These are phyloP conservation scores for Rattus rattus DNA, from an alignment of 2,113 vertebrate species.

Conservation along the genomic window DNA sequence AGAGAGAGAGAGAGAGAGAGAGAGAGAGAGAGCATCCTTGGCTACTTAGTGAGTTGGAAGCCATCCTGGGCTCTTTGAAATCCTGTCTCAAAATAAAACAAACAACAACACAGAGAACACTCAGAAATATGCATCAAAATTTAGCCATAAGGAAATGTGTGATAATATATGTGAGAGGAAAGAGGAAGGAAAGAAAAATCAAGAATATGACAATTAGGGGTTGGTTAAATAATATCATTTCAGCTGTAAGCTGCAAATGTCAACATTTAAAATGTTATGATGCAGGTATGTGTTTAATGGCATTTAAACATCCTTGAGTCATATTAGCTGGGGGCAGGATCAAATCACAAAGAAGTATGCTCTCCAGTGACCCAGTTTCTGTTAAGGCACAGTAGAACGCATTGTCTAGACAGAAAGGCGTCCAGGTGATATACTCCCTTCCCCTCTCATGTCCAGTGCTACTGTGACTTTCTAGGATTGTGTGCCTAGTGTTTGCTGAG, in stretches of 20 bases:
- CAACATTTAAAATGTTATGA: not conserved
- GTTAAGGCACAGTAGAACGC: not conserved
- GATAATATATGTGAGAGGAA: not conserved
- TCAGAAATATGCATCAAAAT: not conserved
- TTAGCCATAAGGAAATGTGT: slow-evolving; percentile 20
- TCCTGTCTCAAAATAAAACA: not conserved
- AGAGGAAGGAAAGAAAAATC: not conserved
- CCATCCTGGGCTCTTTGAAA: not conserved
- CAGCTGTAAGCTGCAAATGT: not conserved
- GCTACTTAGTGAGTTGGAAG: not conserved
- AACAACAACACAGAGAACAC: not conserved
- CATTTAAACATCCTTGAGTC: not conserved
- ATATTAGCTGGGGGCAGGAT: not conserved
- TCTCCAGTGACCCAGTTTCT: not conserved
- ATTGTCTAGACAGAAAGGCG: not conserved
- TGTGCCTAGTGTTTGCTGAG: not conserved
- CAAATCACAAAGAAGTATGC: not conserved
- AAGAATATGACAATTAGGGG: not conserved
- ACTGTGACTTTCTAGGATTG: not conserved
- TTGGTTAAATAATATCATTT: not conserved
- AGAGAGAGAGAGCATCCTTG: not conserved
- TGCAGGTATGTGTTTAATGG: not conserved
- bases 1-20: too few relatives aligned
- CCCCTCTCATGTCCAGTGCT: not conserved
- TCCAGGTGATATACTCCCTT: not conserved